phyloP scores from a whole-genome alignment of 2,113 vertebrate species.

The Ascaphus truei region DNA sequence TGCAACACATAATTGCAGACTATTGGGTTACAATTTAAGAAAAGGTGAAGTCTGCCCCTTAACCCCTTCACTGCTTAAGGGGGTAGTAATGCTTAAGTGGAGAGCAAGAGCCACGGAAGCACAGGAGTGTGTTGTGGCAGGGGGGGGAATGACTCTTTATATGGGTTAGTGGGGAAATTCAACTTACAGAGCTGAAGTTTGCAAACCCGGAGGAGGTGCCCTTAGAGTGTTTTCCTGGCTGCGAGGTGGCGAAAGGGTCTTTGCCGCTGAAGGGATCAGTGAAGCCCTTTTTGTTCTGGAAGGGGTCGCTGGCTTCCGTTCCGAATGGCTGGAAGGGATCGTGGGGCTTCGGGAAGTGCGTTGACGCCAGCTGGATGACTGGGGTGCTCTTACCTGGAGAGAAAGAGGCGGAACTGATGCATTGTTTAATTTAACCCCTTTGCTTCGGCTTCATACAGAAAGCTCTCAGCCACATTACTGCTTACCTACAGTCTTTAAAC shows the following conservation, averaged over 20 bases:
- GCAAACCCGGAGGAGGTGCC: conserved; percentile 80
- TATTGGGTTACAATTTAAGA: too few relatives aligned
- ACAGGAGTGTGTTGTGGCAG: conserved; percentile 53
- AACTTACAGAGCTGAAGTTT: conserved; percentile 94
- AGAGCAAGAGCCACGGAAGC: too few relatives aligned
- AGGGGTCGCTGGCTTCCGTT: conserved; percentile 78
- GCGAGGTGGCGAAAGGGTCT: conserved; percentile 88
- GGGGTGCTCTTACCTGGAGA: conserved; percentile 91
- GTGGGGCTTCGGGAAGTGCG: conserved; percentile 76
- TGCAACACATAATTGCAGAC: too few relatives aligned
- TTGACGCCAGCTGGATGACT: conserved; percentile 75
- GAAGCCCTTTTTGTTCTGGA: conserved; percentile 88
- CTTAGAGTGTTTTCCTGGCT: conserved; percentile 86
- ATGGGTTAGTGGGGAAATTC: conserved; percentile 70
- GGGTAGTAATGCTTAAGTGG: too few relatives aligned
- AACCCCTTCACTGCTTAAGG: too few relatives aligned
- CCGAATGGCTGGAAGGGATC: conserved; percentile 94
- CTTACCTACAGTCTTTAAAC: too few relatives aligned
- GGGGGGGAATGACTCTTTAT: conserved; percentile 52
- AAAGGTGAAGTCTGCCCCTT: too few relatives aligned
- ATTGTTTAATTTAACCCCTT: too few relatives aligned
- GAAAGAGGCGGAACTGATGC: background rate
- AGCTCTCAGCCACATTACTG: too few relatives aligned
- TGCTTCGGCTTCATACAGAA: too few relatives aligned
- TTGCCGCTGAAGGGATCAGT: conserved; percentile 96